Conservation (phyloP, 2,888 invertebrate species). For the Drosophila anomalipes region DNA sequence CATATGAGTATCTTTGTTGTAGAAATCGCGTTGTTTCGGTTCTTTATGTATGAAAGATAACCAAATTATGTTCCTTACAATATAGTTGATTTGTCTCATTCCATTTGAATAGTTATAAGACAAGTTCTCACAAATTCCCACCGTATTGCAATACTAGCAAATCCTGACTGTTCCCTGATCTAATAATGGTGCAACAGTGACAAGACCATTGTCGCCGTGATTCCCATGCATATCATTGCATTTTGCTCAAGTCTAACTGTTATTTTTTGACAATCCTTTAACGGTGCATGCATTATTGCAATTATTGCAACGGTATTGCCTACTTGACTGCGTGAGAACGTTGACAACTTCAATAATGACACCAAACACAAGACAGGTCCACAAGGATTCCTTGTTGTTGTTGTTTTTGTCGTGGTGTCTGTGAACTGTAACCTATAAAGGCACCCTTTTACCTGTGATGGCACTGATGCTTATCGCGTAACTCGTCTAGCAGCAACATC, state of each 20-base stretch:
- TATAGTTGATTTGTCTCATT: not conserved
- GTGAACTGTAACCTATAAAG: constrained; percentile 50
- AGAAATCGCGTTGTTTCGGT: not conserved
- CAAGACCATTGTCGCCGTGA: not conserved
- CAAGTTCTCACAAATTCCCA: constrained; percentile 34
- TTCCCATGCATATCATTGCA: constrained; percentile 52
- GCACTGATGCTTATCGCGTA: constrained; percentile 53
- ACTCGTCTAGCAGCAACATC: constrained; percentile 20
- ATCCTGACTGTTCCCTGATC: not conserved
- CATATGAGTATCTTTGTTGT: not conserved
- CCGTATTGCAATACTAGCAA: not conserved
- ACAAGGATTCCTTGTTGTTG: not conserved
- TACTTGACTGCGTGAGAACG: constrained; percentile 77
- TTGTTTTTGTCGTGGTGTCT: constrained; percentile 1
- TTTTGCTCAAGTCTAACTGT: constrained; percentile 45
- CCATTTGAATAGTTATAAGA: not conserved
- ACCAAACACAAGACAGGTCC: constrained; percentile 18
- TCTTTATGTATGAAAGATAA: not conserved
- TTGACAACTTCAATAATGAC: constrained; percentile 38
- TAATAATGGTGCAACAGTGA: constrained; percentile 28
- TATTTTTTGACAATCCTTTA: constrained; percentile 46
- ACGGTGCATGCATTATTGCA: constrained; percentile 56
- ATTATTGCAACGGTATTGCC: constrained; percentile 73
- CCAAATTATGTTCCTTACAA: too few species aligned
- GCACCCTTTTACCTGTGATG: constrained; percentile 22